Evolutionary conservation across 1,140 invertebrate genomes (phyloP).

Genomic region (Cotesia glomerata): DNA sequence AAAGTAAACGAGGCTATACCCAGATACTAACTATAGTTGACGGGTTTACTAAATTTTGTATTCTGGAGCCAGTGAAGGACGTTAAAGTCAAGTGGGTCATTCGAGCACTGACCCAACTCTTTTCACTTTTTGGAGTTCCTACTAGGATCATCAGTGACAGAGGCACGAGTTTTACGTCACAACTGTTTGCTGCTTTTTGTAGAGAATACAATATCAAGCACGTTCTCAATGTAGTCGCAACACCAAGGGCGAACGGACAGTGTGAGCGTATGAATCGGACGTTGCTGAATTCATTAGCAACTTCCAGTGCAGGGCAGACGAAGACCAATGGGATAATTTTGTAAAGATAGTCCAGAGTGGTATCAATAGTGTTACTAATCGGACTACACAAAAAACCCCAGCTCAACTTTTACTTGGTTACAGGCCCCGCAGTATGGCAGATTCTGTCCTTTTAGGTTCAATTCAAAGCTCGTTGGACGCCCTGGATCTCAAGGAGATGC

Average conservation of each 20-base stretch:
- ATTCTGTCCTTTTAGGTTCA: slow-evolving; percentile 26
- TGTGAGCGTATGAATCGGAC: not conserved
- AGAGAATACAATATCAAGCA: slow-evolving; percentile 42
- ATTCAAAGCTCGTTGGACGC: no score
- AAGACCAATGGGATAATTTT: slow-evolving; percentile 1
- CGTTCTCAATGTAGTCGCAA: slow-evolving; percentile 43
- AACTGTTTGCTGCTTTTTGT: slow-evolving; percentile 38
- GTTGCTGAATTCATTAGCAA: not conserved
- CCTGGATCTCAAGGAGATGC: no score
- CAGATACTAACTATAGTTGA: slow-evolving; percentile 39
- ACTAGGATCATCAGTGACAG: slow-evolving; percentile 43
- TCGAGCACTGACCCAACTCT: slow-evolving; percentile 25
- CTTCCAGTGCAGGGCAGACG: not conserved
- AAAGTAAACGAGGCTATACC: slow-evolving; percentile 33
- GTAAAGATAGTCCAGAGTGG: slow-evolving; percentile 13
- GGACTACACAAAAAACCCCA: slow-evolving; percentile 41
- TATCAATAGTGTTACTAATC: slow-evolving; percentile 42
- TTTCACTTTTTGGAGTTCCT: slow-evolving; percentile 37
- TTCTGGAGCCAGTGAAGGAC: slow-evolving; percentile 43
- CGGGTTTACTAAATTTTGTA: slow-evolving; percentile 45
- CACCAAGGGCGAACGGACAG: slow-evolving; percentile 43
- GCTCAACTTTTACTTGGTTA: slow-evolving; percentile 44
- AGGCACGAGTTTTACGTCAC: slow-evolving; percentile 44
- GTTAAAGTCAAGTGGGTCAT: slow-evolving; percentile 34
- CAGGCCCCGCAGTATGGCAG: slow-evolving; percentile 31